phyloP scores from a whole-genome alignment of 2,113 vertebrate genomes.

The Thunnus thynnus region DNA sequence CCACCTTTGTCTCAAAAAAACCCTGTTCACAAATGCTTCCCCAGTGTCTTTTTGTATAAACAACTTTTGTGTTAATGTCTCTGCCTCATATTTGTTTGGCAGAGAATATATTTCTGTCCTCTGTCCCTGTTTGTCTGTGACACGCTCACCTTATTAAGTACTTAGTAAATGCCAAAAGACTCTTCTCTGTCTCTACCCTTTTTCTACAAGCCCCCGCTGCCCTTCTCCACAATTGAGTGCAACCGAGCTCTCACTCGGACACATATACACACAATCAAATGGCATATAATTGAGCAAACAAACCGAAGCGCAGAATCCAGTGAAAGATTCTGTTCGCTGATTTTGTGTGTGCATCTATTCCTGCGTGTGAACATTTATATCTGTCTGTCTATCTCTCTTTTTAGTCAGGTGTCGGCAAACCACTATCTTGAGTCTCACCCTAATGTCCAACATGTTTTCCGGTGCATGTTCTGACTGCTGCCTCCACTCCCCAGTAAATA shows the following conservation, averaged over 20 bases:
- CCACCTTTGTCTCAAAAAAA: too few relatives aligned
- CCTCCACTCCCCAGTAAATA: slow-evolving; percentile 31
- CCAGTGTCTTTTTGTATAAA: background rate
- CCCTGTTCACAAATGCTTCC: too few relatives aligned
- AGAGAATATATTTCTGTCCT: slow-evolving; percentile 33
- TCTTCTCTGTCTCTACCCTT: slow-evolving; percentile 35
- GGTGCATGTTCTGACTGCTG: slow-evolving; percentile 17
- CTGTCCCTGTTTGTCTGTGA: slow-evolving; percentile 51
- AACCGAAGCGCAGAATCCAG: background rate
- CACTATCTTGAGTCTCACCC: background rate
- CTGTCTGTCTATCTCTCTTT: background rate
- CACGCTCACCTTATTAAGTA: slow-evolving; percentile 67
- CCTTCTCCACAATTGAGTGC: slow-evolving; percentile 29
- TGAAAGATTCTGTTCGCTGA: too few relatives aligned
- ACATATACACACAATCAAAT: slow-evolving; percentile 16
- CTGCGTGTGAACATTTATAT: background rate
- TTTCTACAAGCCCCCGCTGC: slow-evolving; percentile 22
- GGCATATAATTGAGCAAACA: slow-evolving; percentile 23
- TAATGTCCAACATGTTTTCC: slow-evolving; percentile 3
- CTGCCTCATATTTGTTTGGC: too few relatives aligned
- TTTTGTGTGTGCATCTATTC: too few relatives aligned
- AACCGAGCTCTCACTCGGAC: background rate
- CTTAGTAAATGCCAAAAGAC: slow-evolving; percentile 69
- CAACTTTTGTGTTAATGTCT: background rate
- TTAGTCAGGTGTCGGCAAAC: background rate